Conservation (phyloP, 1,140 invertebrate species). For the Ridgeia piscesae region DNA sequence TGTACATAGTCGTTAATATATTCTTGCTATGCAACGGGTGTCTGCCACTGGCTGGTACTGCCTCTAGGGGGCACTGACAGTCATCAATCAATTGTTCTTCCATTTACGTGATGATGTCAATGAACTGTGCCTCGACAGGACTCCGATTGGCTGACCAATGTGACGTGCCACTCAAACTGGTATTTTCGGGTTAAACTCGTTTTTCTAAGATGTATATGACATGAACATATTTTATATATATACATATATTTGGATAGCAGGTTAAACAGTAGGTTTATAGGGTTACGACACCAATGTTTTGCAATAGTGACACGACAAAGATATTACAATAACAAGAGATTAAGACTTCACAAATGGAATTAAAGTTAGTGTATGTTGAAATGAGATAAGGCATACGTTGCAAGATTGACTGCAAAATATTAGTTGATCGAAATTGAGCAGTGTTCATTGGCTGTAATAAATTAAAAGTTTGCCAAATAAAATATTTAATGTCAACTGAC, state of each 20-base stretch:
- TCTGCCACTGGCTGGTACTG: not conserved
- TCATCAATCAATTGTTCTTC: not conserved
- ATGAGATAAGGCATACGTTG: not conserved
- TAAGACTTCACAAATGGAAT: not conserved
- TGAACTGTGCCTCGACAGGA: not conserved
- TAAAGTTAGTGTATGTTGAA: no score
- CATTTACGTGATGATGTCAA: not conserved
- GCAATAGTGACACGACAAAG: not conserved
- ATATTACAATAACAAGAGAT: not conserved
- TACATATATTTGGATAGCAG: not conserved
- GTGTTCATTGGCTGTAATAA: not conserved
- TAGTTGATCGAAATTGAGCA: not conserved
- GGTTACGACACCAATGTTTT: not conserved
- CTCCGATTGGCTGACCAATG: not conserved
- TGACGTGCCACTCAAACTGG: not conserved
- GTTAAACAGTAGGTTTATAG: not conserved
- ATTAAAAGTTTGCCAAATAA: not conserved
- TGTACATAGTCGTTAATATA: constrained; percentile 6
- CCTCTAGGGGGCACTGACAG: not conserved
- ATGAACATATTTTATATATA: not conserved
- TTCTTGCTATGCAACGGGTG: not conserved
- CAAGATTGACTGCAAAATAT: not conserved
- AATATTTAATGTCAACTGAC: not conserved
- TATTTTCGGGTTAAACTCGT: not conserved
- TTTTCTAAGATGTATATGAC: not conserved